phyloP scores from a whole-genome alignment of 2,797 vertebrate species.

The Distichodus sexfasciatus region DNA sequence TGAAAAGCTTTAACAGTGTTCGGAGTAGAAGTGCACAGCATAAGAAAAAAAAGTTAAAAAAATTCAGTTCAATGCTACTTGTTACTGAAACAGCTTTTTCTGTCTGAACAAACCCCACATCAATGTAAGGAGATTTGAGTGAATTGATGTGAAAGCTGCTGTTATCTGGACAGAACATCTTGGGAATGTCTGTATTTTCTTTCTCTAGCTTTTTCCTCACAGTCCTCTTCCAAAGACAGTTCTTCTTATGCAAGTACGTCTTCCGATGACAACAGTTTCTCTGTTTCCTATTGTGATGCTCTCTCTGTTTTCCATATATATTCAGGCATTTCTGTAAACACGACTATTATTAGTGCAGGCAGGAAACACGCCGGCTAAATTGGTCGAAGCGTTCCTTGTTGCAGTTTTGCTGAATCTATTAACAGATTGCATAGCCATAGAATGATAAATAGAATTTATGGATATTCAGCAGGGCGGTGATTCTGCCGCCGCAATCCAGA shows the following conservation, averaged over 20 bases:
- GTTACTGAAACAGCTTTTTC: not conserved
- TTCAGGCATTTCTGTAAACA: constrained; percentile 42
- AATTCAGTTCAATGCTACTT: too few relatives aligned
- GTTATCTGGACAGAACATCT: not conserved
- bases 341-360: constrained; percentile 40
- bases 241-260: constrained; percentile 8
- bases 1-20: not conserved
- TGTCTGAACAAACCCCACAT: not conserved
- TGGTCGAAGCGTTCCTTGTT: constrained; percentile 24
- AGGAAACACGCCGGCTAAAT: constrained; percentile 45
- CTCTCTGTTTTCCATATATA: constrained; percentile 35
- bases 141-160: not conserved
- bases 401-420: constrained; percentile 7
- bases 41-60: not conserved
- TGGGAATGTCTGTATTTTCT: not conserved
- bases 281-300: constrained; percentile 14
- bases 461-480: not conserved
- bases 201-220: not conserved
- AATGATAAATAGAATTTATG: not conserved
- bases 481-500: too few relatives aligned
- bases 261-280: not conserved
- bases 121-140: not conserved
- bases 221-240: constrained; percentile 10
- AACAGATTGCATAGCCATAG: not conserved
- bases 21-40: too few relatives aligned